phyloP scores from a whole-genome alignment of 2,888 invertebrate species.

The Phengaris arion region DNA sequence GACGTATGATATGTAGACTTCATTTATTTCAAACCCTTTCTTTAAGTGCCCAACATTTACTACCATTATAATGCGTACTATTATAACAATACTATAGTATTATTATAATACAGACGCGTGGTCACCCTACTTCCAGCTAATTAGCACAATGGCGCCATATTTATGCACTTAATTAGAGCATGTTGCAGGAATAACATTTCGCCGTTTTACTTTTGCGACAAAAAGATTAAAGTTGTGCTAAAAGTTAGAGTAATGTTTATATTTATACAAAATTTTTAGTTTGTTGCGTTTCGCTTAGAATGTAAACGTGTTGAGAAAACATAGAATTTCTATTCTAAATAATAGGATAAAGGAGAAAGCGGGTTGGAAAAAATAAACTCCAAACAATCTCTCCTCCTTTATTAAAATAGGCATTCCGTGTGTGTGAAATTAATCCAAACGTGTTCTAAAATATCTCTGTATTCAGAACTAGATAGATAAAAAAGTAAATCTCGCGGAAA shows the following conservation, averaged over 20 bases:
- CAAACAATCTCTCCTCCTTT: too few species aligned
- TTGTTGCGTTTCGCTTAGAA: neutral
- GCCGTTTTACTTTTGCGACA: slow-evolving; percentile 7
- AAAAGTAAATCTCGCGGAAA: too few species aligned
- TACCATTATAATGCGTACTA: too few species aligned
- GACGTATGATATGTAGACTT: too few species aligned
- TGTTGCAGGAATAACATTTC: slow-evolving; percentile 26
- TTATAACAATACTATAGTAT: neutral
- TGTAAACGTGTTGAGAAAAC: neutral
- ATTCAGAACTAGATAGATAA: too few species aligned
- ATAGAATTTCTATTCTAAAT: neutral
- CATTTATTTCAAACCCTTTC: too few species aligned
- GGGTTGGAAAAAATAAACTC: too few species aligned
- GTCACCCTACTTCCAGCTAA: slow-evolving; percentile 17
- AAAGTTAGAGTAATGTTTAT: neutral
- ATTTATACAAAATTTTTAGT: neutral
- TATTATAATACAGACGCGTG: neutral
- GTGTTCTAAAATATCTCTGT: too few species aligned
- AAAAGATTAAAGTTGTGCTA: slow-evolving; percentile 6
- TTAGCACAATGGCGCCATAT: slow-evolving; percentile 24
- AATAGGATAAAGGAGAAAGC: too few species aligned
- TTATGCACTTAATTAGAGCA: slow-evolving; percentile 23
- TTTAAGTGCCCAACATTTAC: too few species aligned
- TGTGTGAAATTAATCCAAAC: too few species aligned
- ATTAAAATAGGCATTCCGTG: too few species aligned